phyloP scores from a whole-genome alignment of 2,888 invertebrate genomes.

The Amphimallon solstitiale region DNA sequence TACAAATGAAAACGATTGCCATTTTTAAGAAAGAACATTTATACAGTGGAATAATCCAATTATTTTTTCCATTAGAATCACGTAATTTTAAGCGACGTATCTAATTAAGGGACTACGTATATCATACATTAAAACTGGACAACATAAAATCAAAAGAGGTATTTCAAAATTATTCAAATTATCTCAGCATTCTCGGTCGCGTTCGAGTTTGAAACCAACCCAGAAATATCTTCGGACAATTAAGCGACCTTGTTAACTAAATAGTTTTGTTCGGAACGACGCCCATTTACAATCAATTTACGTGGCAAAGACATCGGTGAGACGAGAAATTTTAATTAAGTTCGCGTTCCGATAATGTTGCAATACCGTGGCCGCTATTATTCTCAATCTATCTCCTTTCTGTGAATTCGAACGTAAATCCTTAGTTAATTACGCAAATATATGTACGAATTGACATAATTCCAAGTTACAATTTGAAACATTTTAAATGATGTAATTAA shows the following conservation, averaged over 20 bases:
- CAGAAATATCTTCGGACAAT: constrained; percentile 25
- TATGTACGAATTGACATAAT: constrained; percentile 21
- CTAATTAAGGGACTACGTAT: constrained; percentile 23
- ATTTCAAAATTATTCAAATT: constrained; percentile 31
- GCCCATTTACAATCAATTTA: constrained; percentile 30
- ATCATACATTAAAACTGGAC: constrained; percentile 2
- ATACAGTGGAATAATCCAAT: too few species aligned
- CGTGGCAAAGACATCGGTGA: constrained; percentile 27
- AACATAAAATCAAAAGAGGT: constrained; percentile 10
- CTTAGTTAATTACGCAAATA: constrained; percentile 15
- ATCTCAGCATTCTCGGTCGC: constrained; percentile 14
- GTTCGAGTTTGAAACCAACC: constrained; percentile 29
- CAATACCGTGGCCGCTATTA: neutral
- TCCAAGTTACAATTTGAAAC: constrained; percentile 11
- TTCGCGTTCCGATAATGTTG: constrained; percentile 43
- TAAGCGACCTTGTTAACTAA: constrained; percentile 31
- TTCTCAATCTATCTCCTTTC: constrained; percentile 16
- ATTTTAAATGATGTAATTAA: constrained; percentile 13
- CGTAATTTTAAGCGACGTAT: neutral
- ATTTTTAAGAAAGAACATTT: too few species aligned
- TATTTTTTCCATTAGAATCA: too few species aligned
- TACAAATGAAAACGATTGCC: too few species aligned
- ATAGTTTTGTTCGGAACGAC: constrained; percentile 18
- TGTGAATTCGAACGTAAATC: constrained; percentile 20
- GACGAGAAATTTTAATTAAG: constrained; percentile 45